Percentiles rank a stretch among this genome's conserved stretches.
phyloP scores from a whole-genome alignment of 2,113 vertebrate species.

The Phainopepla nitens region DNA sequence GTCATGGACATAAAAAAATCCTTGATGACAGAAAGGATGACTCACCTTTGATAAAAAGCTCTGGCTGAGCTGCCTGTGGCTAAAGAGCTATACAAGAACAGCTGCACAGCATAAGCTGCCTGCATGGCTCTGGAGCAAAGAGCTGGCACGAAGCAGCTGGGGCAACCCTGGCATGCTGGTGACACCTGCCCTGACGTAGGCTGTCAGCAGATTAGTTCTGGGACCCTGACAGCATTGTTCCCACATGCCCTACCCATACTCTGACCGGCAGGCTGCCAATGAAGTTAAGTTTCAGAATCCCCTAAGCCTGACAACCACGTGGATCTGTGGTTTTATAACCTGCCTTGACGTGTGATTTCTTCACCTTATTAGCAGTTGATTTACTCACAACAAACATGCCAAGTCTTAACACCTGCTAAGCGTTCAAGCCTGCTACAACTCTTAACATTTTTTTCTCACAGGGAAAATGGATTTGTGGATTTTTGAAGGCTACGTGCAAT shows the following conservation, averaged over 20 bases:
- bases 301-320: slow-evolving; percentile 56
- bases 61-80: not conserved
- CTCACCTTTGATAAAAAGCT: not conserved
- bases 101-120: not conserved
- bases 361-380: slow-evolving; percentile 47
- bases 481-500: not conserved
- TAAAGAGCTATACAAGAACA: not conserved
- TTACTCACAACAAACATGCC: not conserved
- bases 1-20: not conserved
- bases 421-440: not conserved
- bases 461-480: not conserved
- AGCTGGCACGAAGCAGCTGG: not conserved
- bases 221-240: slow-evolving; percentile 11
- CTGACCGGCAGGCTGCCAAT: slow-evolving; percentile 3
- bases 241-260: not conserved
- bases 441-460: not conserved
- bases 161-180: not conserved
- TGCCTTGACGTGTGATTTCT: slow-evolving; percentile 49
- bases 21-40: not conserved
- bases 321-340: slow-evolving; percentile 60
- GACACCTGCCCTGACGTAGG: not conserved
- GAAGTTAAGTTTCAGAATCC: slow-evolving; percentile 46
- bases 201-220: not conserved
- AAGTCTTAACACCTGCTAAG: slow-evolving; percentile 18
- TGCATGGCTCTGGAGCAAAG: not conserved